Conservation (phyloP, 2,888 invertebrate genomes). For the Pollenia amentaria region DNA sequence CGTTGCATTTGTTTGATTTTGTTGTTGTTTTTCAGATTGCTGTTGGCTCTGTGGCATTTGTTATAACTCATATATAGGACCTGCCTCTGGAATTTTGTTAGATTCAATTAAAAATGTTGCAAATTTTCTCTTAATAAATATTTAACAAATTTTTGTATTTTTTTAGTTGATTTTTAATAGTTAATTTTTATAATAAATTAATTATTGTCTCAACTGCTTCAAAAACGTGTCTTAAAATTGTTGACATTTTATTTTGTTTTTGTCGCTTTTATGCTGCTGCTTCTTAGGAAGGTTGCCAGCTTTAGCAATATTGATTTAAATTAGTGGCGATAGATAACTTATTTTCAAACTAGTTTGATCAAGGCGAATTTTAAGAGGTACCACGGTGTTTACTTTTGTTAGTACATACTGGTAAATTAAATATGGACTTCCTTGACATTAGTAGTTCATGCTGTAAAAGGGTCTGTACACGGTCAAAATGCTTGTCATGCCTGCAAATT, state of each 20-base stretch:
- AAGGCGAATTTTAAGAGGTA: no score
- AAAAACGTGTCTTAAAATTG: slow-evolving; percentile 43
- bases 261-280: neutral
- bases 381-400: no score
- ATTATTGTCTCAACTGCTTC: neutral
- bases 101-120: neutral
- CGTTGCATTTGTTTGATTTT: slow-evolving; percentile 4
- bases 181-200: slow-evolving; percentile 1
- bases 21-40: neutral
- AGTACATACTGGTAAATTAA: no score
- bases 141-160: neutral
- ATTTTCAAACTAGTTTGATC: no score
- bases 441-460: no score
- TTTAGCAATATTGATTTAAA: no score
- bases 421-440: no score
- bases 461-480: no score
- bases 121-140: slow-evolving; percentile 2
- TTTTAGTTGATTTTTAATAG: slow-evolving; percentile 4
- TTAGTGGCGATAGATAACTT: no score
- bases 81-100: slow-evolving; percentile 12
- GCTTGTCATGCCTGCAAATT: no score
- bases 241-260: slow-evolving; percentile 21
- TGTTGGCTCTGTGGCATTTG: slow-evolving; percentile 44
- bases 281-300: slow-evolving; percentile 10
- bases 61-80: neutral